Percentiles rank a stretch among this genome's conserved stretches.
phyloP scores from a whole-genome alignment of 2,797 vertebrate species.

The Miichthys miiuy region DNA sequence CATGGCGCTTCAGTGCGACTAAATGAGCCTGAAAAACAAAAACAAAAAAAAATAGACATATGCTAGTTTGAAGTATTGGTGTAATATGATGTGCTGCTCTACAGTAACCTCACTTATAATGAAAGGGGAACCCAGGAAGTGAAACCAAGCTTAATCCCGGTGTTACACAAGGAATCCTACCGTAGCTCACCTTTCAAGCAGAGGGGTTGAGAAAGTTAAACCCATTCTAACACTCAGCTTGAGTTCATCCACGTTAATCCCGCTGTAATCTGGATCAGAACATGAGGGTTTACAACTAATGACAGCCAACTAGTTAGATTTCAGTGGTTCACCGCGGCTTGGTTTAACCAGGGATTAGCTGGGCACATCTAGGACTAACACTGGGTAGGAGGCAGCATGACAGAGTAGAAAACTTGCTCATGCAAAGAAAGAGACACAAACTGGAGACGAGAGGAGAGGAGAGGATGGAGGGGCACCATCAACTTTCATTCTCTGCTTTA shows the following conservation, averaged over 20 bases:
- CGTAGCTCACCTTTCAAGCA: slow-evolving; percentile 80
- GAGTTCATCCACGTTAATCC: slow-evolving; percentile 84
- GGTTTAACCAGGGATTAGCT: slow-evolving; percentile 83
- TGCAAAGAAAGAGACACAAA: slow-evolving; percentile 49
- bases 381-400: slow-evolving; percentile 58
- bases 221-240: slow-evolving; percentile 78
- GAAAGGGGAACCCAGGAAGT: slow-evolving; percentile 74
- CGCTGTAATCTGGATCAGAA: slow-evolving; percentile 83
- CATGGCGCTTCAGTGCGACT: not conserved
- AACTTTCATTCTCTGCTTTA: slow-evolving; percentile 40
- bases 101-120: slow-evolving; percentile 68
- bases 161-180: slow-evolving; percentile 78
- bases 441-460: slow-evolving; percentile 28
- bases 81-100: slow-evolving; percentile 39
- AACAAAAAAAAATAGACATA: not conserved
- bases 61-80: slow-evolving; percentile 27
- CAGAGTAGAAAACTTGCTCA: slow-evolving; percentile 57
- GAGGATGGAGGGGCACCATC: slow-evolving; percentile 32
- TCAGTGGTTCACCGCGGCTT: slow-evolving; percentile 69
- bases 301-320: slow-evolving; percentile 85
- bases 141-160: slow-evolving; percentile 80
- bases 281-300: slow-evolving; percentile 80
- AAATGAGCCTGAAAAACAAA: slow-evolving; percentile 17
- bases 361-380: slow-evolving; percentile 69
- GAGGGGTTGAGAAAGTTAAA: slow-evolving; percentile 81